Evolutionary conservation across 2,888 invertebrate species (phyloP), one percentile per base, ranked within the genome.

Genomic region (Hedya salicella): DNA sequence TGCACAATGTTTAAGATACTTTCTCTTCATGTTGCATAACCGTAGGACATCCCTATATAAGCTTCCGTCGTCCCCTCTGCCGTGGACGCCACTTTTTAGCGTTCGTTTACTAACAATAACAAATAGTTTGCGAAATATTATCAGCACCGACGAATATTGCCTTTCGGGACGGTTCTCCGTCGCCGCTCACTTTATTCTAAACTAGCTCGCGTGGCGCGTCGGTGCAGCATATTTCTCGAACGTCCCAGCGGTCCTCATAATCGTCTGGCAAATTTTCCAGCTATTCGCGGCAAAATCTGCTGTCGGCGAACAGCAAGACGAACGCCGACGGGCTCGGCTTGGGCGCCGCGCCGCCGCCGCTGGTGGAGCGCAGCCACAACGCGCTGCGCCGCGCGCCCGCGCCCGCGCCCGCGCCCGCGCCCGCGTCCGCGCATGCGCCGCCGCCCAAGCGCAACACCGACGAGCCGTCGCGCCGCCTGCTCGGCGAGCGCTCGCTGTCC

Each of bases 261-360:
- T 8, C n/a, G 8, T 13, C 13, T 40, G 11, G 0, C 9, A 70
- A 73, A 72, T 77, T 86, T 92, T 94, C 63, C 93, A 97, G 97
- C 84, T 97, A 97, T 86, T 97, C 97, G 40, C 95, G 97, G 60
- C 97, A 97, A 91, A 97, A 97, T 87, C 94, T 97, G 67, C 93
- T 97, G 50, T 96, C 96, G 44, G 95, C 95, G 62, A 94, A 88
- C 78, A 94, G 94, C 79, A 97, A 97, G 87, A 95, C 95, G 77
- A 96, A 95, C 78, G 95, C 96, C 74, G 94, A 93, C 63, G 85
- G 87, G 1, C 87, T 92, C 46, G 85, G 82, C 8, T n/a, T 78
- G 79, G 30, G 75, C 85, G 16, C 86, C 9, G 83, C 74, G 80
- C 80, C 69, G 48, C 87, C 93, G 39, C 91, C 93, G 2, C 80